Evolutionary conservation across 2,888 invertebrate genomes (phyloP).

Genomic region (Girardia tigrina): DNA sequence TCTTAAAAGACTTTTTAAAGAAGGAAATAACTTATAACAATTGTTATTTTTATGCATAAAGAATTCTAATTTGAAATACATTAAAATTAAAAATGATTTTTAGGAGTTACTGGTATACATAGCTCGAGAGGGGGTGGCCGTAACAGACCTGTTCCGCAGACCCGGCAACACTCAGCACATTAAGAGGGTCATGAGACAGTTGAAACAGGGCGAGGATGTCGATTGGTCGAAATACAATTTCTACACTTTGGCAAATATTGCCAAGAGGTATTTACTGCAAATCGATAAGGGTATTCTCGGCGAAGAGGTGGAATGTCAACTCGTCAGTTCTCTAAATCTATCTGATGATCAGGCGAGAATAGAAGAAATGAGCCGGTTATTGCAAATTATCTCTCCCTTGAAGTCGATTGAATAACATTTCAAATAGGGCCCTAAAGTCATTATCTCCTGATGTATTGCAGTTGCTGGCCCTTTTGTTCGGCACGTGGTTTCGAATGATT

Average conservation of each 20-base stretch:
- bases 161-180: constrained; percentile 48
- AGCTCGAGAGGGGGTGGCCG: constrained; percentile 48
- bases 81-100: too few relatives aligned
- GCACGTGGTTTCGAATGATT: constrained; percentile 60
- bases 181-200: constrained; percentile 44
- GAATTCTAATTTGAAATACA: too few relatives aligned
- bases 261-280: constrained; percentile 90
- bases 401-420: neutral
- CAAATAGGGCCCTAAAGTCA: constrained; percentile 66
- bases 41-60: too few relatives aligned
- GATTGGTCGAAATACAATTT: constrained; percentile 52
- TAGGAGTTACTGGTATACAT: constrained; percentile 49
- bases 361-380: constrained; percentile 76
- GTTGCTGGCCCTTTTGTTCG: constrained; percentile 79
- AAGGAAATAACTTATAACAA: too few relatives aligned
- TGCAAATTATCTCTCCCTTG: constrained; percentile 35
- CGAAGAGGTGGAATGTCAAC: constrained; percentile 69
- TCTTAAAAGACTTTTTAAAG: too few relatives aligned
- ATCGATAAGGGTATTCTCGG: constrained; percentile 92
- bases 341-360: constrained; percentile 70
- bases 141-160: constrained; percentile 48
- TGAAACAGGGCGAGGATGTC: constrained; percentile 47
- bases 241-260: constrained; percentile 89
- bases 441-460: constrained; percentile 71
- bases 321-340: constrained; percentile 73